Base-by-base conservation (phyloP, 2,113 vertebrate genomes). In the Cygnus atratus region DNA sequence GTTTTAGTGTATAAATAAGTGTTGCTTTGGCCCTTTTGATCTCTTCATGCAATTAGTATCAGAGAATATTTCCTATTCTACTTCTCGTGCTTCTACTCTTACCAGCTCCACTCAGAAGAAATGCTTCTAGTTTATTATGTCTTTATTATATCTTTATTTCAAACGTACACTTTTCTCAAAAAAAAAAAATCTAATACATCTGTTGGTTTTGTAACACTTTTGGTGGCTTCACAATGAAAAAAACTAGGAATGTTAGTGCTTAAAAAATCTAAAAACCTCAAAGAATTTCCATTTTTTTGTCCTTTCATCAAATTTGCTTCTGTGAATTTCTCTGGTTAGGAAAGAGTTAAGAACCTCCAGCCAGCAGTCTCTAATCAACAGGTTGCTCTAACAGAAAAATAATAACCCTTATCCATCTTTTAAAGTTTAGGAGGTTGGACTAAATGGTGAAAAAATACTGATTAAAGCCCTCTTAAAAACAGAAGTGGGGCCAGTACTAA, bases 291-390 rank as follows among this genome's bases (percentile, higher is more conserved):
- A 57, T 80, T 89, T 44, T 92, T 61, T 70, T 88, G 73, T 95
- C 81, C 80, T 88, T 71, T 74, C 63, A 87, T 80, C 78, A 79
- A 50, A 85, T 72, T 85, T 48, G 31, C 81, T 96, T 50, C 66
- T 79, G 63, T 91, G 74, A 18, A 79, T 89, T 96, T 94, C 39
- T 52, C 52, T 4, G 65, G 44, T 80, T 94, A 95, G 87, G 94
- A 95, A 96, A 96, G 94, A 93, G 96, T 95, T 93, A 90, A 96
- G 85, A 87, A 85, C 84, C 88, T 87, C 74, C 95, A 95, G 95
- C 94, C 93, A 92, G 84, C 66, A 70, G 90, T 39, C 37, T 87
- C 81, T 90, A 94, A 96, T 92, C 97, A 98, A 97, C 96, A 98
- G 97, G 97, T 97, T 96, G 92, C 54, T 95, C 90, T 95, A 76